A percentile compares a stretch with the other conserved stretches of the same genome.
These are phyloP conservation scores for Agrilus mali DNA, from an alignment of 2,888 invertebrate species.

Conservation along the genomic window DNA sequence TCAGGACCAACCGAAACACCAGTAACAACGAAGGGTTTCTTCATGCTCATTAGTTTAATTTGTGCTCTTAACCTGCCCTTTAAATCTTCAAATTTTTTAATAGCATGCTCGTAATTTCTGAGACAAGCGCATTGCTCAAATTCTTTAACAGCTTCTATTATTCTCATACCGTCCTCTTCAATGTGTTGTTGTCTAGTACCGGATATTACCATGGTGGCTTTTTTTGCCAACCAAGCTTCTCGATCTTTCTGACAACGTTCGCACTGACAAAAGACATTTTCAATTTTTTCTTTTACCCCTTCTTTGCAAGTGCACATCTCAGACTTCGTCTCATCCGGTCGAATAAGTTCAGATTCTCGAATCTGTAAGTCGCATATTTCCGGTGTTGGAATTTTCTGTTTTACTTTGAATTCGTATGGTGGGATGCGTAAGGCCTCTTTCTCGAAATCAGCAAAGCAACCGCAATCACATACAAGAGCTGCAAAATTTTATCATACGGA, in stretches of 20 bases:
- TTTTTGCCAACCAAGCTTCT: slow-evolving; percentile 9
- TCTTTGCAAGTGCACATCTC: slow-evolving; percentile 16
- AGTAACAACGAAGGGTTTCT: slow-evolving; percentile 11
- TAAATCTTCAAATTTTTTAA: slow-evolving; percentile 13
- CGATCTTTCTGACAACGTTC: slow-evolving; percentile 14
- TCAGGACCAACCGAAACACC: slow-evolving; percentile 17
- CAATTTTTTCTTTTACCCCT: slow-evolving; percentile 13
- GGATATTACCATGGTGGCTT: slow-evolving; percentile 13
- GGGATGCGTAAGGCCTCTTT: no score
- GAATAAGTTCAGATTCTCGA: no score
- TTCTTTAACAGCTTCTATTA: slow-evolving; percentile 18
- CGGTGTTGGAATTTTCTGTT: neutral
- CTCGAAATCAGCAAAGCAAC: no score
- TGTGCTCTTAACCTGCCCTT: slow-evolving; percentile 9
- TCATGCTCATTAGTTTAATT: slow-evolving; percentile 9
- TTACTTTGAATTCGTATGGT: neutral
- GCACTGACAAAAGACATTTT: slow-evolving; percentile 16
- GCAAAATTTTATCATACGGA: no score
- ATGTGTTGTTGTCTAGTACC: slow-evolving; percentile 13
- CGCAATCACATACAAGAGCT: no score
- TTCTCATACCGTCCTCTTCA: slow-evolving; percentile 12
- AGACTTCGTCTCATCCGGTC: slow-evolving; percentile 1
- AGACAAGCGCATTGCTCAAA: slow-evolving; percentile 19
- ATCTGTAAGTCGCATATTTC: neutral
- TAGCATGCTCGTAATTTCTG: slow-evolving; percentile 14